Base-by-base conservation (phyloP, 30 jellyfish, hydroid and myxozoan genomes). In the Chrysaora quinquecirrha region DNA sequence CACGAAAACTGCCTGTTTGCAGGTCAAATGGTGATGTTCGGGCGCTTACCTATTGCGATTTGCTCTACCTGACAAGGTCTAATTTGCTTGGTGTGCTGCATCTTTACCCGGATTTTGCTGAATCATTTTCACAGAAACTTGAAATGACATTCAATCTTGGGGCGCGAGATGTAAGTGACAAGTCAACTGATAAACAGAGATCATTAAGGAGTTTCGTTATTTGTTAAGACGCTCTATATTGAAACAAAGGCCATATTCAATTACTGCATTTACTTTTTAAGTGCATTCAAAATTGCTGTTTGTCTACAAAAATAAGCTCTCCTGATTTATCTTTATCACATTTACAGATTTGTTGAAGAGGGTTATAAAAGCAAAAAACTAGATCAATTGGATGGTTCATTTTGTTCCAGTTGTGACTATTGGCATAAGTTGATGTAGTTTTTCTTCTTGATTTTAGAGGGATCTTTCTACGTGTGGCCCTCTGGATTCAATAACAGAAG, bases 11-110 rank as follows among this genome's bases (percentile, higher is more conserved):
- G 14, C 91, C 93, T 24, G 68, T 85, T 1, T 77, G 87, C 19
- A 73, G 96, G 10, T 85, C 98, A 43, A 86, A 91, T 80, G 98
- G 96, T 28, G 98, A 91, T 56, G 96, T 91, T 22, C 71, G 93
- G 25, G 98, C 98, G 18, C 64, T 91, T 75, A 91, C 95, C 63
- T 86, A 91, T 50, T 91, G 98, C 35, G 96, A 85, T 27, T 66
- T 91, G 76, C 79, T 91, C 27, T 91, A 85, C 66, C 34, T 91
- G 81, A 61, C 98, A 25, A 50, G 93, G 25, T 96, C 82, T n/a
- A 78, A 71, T 34, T 58, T 91, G 47, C 83, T 61, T 43, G 95
- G 83, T 38, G 95, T 91, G 19, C 48, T 82, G 32, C 76, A 76
- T 22, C 73, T 68, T 32, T 91, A 91, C 29, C 96, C 98, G 7